phyloP scores from a whole-genome alignment of 1,140 invertebrate genomes.

The Panagrolaimus sp. region DNA sequence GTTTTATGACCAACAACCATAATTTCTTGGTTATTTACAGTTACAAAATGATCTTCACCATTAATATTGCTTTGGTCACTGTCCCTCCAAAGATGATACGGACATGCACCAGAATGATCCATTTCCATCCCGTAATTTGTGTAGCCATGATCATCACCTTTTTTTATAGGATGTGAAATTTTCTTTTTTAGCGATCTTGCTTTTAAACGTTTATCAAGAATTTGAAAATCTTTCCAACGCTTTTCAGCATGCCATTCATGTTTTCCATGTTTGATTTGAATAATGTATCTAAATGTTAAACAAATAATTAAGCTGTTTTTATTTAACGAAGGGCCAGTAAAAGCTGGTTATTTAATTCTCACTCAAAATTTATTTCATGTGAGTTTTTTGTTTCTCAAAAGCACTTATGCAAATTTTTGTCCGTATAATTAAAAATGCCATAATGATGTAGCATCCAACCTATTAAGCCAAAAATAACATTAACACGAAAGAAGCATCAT shows the following conservation, averaged over 20 bases:
- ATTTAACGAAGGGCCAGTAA: too few relatives aligned
- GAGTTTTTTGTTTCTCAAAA: too few relatives aligned
- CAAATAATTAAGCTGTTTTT: too few relatives aligned
- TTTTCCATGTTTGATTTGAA: slow-evolving; percentile 60
- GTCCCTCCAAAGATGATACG: neutral
- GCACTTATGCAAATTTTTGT: too few relatives aligned
- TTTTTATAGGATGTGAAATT: neutral
- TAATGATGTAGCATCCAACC: too few relatives aligned
- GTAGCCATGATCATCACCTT: neutral
- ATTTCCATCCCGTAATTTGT: neutral
- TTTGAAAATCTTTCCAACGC: slow-evolving; percentile 61
- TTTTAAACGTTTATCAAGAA: neutral
- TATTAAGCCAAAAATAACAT: too few relatives aligned
- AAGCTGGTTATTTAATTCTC: too few relatives aligned
- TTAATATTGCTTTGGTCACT: neutral
- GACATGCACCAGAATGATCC: neutral
- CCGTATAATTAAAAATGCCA: too few relatives aligned
- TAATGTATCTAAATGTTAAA: slow-evolving; percentile 58
- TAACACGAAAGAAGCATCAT: too few relatives aligned
- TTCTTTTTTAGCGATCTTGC: neutral
- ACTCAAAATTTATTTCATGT: too few relatives aligned
- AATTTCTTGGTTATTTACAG: neutral
- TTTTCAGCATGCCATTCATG: slow-evolving; percentile 60
- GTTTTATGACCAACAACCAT: neutral
- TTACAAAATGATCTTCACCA: neutral